phyloP scores from a whole-genome alignment of 1,140 invertebrate genomes.

The roundworm (Caenorhabditis elegans) region DNA sequence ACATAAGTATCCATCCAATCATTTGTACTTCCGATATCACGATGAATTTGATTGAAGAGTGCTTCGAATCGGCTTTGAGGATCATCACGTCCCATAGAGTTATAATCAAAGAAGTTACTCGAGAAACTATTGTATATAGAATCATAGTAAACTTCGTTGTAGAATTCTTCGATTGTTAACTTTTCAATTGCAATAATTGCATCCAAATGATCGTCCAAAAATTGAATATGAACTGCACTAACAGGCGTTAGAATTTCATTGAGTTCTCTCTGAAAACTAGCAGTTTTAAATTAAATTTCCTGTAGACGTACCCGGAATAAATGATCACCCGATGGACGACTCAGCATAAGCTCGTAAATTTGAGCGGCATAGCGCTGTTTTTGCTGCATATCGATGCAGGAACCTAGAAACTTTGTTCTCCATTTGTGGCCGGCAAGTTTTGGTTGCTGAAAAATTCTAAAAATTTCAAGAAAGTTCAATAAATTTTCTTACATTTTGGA shows the following conservation, averaged over 20 bases:
- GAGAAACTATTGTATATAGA: slow-evolving; percentile 15
- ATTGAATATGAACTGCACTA: not conserved
- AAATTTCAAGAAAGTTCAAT: too few species aligned
- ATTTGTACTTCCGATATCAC: not conserved
- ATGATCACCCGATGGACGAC: not conserved
- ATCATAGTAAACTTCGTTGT: slow-evolving; percentile 2
- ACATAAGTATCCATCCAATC: not conserved
- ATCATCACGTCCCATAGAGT: not conserved
- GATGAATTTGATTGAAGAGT: not conserved
- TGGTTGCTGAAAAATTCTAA: not conserved
- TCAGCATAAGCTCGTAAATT: not conserved
- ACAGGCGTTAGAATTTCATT: not conserved
- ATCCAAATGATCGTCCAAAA: not conserved
- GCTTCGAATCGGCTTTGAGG: not conserved
- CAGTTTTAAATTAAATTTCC: too few species aligned
- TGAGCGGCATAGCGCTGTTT: not conserved
- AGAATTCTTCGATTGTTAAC: not conserved
- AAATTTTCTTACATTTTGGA: not conserved
- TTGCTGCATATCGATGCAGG: not conserved
- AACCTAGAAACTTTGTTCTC: not conserved
- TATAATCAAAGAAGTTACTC: not conserved
- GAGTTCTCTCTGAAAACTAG: not conserved
- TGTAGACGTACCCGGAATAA: not conserved
- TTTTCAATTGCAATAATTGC: not conserved
- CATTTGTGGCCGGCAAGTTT: not conserved